A percentile compares a stretch with the other conserved stretches of the same genome.
Evolutionary conservation across 1,140 invertebrate species (phyloP).

Genomic region (Bombus cullumanus): DNA sequence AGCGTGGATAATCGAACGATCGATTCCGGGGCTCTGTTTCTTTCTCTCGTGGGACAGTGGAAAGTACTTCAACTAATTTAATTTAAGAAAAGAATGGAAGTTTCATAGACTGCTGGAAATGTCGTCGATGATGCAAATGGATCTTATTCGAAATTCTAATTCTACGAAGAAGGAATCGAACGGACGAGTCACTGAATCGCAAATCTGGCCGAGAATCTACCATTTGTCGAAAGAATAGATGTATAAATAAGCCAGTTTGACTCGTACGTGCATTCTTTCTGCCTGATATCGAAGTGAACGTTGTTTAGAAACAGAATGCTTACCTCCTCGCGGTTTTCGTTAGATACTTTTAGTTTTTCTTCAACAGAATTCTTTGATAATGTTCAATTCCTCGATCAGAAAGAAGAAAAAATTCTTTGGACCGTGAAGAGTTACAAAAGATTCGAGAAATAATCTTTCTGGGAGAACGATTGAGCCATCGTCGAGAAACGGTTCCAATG

Average conservation of each 20-base stretch:
- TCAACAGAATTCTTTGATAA: not conserved
- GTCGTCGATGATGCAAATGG: not conserved
- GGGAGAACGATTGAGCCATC: not conserved
- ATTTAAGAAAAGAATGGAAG: not conserved
- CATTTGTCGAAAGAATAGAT: not conserved
- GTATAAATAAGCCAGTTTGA: not conserved
- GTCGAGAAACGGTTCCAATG: not conserved
- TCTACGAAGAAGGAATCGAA: not conserved
- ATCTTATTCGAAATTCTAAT: not conserved
- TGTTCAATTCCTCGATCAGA: not conserved
- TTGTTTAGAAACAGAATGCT: not conserved
- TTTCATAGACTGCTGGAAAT: not conserved
- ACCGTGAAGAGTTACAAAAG: not conserved
- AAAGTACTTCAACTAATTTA: constrained; percentile 11
- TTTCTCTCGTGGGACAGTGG: not conserved
- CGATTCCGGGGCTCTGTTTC: not conserved
- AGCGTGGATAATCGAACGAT: not conserved
- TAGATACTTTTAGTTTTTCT: not conserved
- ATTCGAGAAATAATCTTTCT: not conserved
- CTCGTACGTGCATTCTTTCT: not conserved
- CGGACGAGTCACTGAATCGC: not conserved
- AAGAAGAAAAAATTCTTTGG: not conserved
- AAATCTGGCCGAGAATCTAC: not conserved
- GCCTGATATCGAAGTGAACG: not conserved
- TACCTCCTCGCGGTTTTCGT: not conserved